A percentile compares a stretch with the other conserved stretches of the same genome.
These are phyloP conservation scores for Zaprionus ghesquierei DNA, from an alignment of 1,140 invertebrate genomes.

Conservation along the genomic window DNA sequence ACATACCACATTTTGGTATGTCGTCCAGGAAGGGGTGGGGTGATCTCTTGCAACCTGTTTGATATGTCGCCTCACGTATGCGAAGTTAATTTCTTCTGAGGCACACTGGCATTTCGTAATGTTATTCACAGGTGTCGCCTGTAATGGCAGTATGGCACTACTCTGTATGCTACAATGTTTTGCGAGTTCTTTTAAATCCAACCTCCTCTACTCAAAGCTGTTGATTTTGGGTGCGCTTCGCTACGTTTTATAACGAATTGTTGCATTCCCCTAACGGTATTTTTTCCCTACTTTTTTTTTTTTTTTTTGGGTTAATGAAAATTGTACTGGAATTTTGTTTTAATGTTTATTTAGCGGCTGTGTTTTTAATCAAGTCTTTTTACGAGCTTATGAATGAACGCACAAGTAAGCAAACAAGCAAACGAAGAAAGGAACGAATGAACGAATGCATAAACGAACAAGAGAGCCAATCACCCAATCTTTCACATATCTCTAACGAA, in stretches of 20 bases:
- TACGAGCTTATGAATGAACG: slow-evolving; percentile 70
- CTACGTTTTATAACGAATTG: slow-evolving; percentile 51
- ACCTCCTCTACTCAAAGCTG: too few species aligned
- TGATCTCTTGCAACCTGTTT: slow-evolving; percentile 39
- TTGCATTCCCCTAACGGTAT: slow-evolving; percentile 37
- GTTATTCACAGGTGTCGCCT: slow-evolving; percentile 65
- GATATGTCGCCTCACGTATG: slow-evolving; percentile 60
- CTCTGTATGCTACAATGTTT: slow-evolving; percentile 8
- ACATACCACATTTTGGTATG: background rate
- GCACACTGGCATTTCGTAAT: slow-evolving; percentile 59
- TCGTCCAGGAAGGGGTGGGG: background rate
- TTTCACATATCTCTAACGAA: slow-evolving; percentile 14
- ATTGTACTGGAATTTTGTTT: slow-evolving; percentile 61
- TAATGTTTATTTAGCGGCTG: slow-evolving; percentile 36
- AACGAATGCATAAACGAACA: background rate
- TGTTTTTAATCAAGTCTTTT: slow-evolving; percentile 53
- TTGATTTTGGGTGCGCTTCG: slow-evolving; percentile 39
- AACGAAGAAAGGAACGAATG: slow-evolving; percentile 7
- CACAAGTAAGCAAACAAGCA: slow-evolving; percentile 47
- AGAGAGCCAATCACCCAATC: slow-evolving; percentile 11
- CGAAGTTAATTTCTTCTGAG: slow-evolving; percentile 66
- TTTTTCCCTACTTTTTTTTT: slow-evolving; percentile 26
- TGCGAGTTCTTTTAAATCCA: slow-evolving; percentile 6
- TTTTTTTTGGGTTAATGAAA: slow-evolving; percentile 59
- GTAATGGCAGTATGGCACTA: too few species aligned